Evolutionary conservation across 53 echinoderm and acorn worm genomes (phyloP).

Genomic region (Zoroaster sp.): DNA sequence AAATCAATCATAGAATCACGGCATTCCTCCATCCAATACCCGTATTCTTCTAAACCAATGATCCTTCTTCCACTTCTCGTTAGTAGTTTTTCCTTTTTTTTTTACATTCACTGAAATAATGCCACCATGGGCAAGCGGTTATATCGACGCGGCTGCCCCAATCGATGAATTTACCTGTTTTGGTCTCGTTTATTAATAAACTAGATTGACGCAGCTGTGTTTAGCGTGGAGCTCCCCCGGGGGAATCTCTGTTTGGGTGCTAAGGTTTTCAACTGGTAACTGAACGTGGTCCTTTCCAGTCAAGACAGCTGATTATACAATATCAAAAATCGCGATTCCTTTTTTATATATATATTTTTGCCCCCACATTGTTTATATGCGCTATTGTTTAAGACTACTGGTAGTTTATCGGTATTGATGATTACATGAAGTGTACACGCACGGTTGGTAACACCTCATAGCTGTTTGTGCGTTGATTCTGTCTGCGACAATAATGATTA

Average conservation of each 20-base stretch:
- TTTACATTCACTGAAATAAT: neutral
- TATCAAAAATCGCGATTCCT: neutral
- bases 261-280: neutral
- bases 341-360: neutral
- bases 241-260: neutral
- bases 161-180: slow-evolving; percentile 55
- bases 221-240: neutral
- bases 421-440: neutral
- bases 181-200: slow-evolving; percentile 51
- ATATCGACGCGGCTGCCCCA: slow-evolving; percentile 24
- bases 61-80: neutral
- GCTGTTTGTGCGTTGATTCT: too few species aligned
- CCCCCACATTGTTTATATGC: neutral
- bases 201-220: slow-evolving; percentile 49
- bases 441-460: neutral
- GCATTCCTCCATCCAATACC: slow-evolving; percentile 14
- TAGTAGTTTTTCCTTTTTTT: neutral
- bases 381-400: neutral
- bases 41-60: neutral
- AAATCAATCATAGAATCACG: slow-evolving; percentile 22
- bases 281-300: neutral
- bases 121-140: slow-evolving; percentile 17
- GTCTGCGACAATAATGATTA: too few species aligned
- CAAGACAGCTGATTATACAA: slow-evolving; percentile 30
- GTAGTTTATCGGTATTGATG: neutral